Base-by-base conservation (phyloP, 2,113 vertebrate species). In the Cnemophilus loriae region DNA sequence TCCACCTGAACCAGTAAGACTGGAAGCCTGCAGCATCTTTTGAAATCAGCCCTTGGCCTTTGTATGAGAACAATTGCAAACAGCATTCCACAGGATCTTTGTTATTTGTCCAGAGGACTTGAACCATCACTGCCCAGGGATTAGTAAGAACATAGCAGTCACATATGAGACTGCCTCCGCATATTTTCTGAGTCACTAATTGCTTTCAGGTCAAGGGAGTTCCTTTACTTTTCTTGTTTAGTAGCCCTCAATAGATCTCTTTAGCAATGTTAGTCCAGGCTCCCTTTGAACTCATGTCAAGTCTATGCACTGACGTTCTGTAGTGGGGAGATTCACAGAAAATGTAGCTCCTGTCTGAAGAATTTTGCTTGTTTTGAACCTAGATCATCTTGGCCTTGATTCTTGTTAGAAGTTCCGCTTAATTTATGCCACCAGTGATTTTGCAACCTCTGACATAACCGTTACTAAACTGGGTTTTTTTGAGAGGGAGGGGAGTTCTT, bases 401-500 rank as follows among this genome's bases (percentile, higher is more conserved):
- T 74, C 17, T 39, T 70, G 4, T 60, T 83, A 44, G 23, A 83
- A 57, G 10, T 35, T 10, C 18, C 3, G 0, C 17, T 61, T 46
- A 79, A 39, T 53, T 83, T 68, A 46, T 41, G 12, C 14, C 1
- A 1, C 22, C 15, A 37, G 49, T 83, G 28, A 67, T 89, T 49
- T 83, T 67, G 12, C 21, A 67, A 2, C 16, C 10, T 67, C 71
- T 79, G n/a, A 42, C 18, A 59, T 33, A 57, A 67, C 3, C 7
- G 7, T 42, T 64, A 64, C 11, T 47, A 47, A 56, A 47, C 16
- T 55, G 14, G n/a, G n/a, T 12, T 47, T 21, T n/a, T 61, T 63
- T 23, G 6, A 0, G 1, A 0, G 2, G 5, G 23, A 28, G 18
- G 6, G 7, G 3, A 3, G 3, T 39, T n/a, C 23, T 74, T 74